A percentile compares a stretch with the other conserved stretches of the same genome.
These are phyloP conservation scores for Crepidodera aurea DNA, from an alignment of 2,888 invertebrate genomes.

Conservation along the genomic window DNA sequence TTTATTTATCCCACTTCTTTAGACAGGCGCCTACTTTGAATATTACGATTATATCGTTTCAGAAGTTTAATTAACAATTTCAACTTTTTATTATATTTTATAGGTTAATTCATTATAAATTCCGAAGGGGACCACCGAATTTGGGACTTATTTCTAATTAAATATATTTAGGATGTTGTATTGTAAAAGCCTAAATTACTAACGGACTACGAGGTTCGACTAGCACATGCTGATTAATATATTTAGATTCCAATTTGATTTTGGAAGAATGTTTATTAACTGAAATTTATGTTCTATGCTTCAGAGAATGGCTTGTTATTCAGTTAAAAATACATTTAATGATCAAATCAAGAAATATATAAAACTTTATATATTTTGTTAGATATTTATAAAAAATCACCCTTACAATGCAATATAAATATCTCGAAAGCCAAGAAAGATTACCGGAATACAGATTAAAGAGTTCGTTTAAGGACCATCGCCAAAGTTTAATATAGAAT, in stretches of 20 bases:
- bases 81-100: background rate
- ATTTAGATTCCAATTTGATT: background rate
- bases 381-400: too few species aligned
- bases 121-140: background rate
- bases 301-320: too few species aligned
- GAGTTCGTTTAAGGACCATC: too few species aligned
- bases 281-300: too few species aligned
- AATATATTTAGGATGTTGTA: background rate
- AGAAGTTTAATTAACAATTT: background rate
- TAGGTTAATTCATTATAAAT: background rate
- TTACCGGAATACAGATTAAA: too few species aligned
- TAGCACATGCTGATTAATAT: background rate
- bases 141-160: background rate
- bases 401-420: too few species aligned
- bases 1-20: conserved; percentile 3
- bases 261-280: background rate
- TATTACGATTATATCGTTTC: background rate
- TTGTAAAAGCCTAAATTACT: background rate
- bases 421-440: too few species aligned
- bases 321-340: too few species aligned
- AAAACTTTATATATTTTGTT: too few species aligned
- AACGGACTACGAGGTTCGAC: background rate
- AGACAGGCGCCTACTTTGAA: background rate
- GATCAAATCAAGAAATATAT: too few species aligned
- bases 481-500: too few species aligned